phyloP scores from a whole-genome alignment of 2,888 invertebrate species.

The Cheilosia pagana region DNA sequence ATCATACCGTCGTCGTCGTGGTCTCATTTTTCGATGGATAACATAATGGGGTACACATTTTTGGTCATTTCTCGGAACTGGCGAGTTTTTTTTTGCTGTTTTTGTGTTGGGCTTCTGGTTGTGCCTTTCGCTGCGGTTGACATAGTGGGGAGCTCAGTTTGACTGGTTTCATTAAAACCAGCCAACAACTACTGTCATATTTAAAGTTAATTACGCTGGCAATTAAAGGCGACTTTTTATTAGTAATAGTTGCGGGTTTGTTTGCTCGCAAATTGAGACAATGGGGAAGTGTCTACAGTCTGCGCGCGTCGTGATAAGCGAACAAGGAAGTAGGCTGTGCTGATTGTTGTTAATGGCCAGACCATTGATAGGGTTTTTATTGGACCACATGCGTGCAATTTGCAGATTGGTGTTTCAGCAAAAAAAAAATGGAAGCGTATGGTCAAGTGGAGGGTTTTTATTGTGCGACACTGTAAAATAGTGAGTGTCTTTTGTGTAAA shows the following conservation, averaged over 20 bases:
- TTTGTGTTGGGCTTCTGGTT: slow-evolving; percentile 1
- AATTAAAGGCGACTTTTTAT: slow-evolving; percentile 71
- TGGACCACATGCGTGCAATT: slow-evolving; percentile 36
- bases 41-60: slow-evolving; percentile 66
- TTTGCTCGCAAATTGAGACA: slow-evolving; percentile 23
- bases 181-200: slow-evolving; percentile 62
- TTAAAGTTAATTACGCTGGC: slow-evolving; percentile 68
- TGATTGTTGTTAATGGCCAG: slow-evolving; percentile 70
- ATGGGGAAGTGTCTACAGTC: slow-evolving; percentile 7
- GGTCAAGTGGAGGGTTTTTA: no score
- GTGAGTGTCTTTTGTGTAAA: no score
- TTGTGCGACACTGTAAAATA: no score
- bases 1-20: slow-evolving; percentile 54
- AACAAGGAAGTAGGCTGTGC: slow-evolving; percentile 62
- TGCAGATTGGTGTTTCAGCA: slow-evolving; percentile 18
- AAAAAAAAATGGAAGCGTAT: background rate
- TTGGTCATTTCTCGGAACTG: slow-evolving; percentile 65
- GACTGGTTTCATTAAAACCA: slow-evolving; percentile 59
- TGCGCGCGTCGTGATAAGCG: slow-evolving; percentile 54
- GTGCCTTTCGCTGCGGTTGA: slow-evolving; percentile 18
- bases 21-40: slow-evolving; percentile 62
- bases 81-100: background rate
- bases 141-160: slow-evolving; percentile 9
- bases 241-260: slow-evolving; percentile 26
- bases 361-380: slow-evolving; percentile 71